Conservation (phyloP, 2,888 invertebrate genomes). For the Bibio marci region DNA sequence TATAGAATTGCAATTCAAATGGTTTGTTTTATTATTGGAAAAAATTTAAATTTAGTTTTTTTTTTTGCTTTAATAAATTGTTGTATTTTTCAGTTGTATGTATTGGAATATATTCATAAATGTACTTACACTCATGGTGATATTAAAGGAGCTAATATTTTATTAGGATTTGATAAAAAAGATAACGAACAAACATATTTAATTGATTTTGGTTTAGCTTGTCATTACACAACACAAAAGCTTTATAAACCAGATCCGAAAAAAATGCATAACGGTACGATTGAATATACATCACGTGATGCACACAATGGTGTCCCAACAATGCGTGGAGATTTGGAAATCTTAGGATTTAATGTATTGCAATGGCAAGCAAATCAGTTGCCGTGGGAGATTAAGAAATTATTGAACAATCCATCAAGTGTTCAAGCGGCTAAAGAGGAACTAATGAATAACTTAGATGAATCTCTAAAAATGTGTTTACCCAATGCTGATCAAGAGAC, state of each 20-base stretch:
- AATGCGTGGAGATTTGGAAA: conserved; percentile 85
- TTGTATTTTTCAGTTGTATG: conserved; percentile 45
- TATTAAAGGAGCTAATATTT: conserved; percentile 86
- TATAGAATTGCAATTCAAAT: conserved; percentile 71
- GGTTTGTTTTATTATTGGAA: conserved; percentile 28
- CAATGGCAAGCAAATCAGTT: conserved; percentile 74
- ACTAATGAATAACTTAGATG: conserved; percentile 37
- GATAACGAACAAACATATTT: conserved; percentile 60
- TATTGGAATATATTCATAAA: conserved; percentile 81
- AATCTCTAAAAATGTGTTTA: conserved; percentile 17
- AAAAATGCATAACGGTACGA: conserved; percentile 91
- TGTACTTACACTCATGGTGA: conserved; percentile 89
- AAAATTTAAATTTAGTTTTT: background rate
- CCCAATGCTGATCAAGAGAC: background rate
- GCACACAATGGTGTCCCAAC: conserved; percentile 84
- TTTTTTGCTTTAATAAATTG: background rate
- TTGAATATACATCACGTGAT: conserved; percentile 91
- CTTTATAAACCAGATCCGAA: conserved; percentile 78
- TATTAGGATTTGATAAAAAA: conserved; percentile 50
- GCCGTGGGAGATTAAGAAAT: conserved; percentile 60
- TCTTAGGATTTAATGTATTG: conserved; percentile 81
- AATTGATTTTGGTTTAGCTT: conserved; percentile 87
- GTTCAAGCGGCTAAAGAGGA: conserved; percentile 54
- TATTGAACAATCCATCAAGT: conserved; percentile 36
- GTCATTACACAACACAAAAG: conserved; percentile 55